These are phyloP conservation scores for Halcyon smyrnensis DNA, from an alignment of 2,797 vertebrate genomes.

Conservation along the genomic window DNA sequence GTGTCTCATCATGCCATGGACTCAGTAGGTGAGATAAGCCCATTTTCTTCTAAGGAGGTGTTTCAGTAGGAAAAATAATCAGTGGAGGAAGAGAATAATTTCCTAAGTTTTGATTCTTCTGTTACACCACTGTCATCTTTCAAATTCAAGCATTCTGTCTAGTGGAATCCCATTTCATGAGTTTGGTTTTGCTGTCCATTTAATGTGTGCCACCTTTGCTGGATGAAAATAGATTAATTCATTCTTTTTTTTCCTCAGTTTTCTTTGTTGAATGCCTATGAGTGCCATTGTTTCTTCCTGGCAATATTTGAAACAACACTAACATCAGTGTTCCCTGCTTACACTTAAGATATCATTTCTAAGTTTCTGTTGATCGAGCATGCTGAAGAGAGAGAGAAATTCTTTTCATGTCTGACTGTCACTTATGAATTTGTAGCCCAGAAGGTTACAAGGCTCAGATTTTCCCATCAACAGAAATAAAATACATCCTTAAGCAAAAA, in stretches of 20 bases:
- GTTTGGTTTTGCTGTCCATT: slow-evolving; percentile 5
- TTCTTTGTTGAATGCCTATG: neutral
- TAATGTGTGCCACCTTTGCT: neutral
- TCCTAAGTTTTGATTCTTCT: slow-evolving; percentile 5
- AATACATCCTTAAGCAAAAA: neutral
- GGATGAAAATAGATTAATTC: neutral
- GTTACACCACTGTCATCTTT: slow-evolving; percentile 3
- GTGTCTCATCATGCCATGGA: neutral
- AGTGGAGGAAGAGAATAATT: slow-evolving; percentile 22
- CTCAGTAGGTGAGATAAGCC: slow-evolving; percentile 33
- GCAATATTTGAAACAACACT: neutral
- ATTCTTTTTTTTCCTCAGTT: neutral
- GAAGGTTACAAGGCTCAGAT: neutral
- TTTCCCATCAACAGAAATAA: neutral
- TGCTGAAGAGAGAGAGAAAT: neutral
- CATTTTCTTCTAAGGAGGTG: neutral
- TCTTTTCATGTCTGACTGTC: neutral
- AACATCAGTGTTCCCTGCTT: neutral
- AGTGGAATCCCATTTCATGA: slow-evolving; percentile 46
- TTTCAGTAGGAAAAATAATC: slow-evolving; percentile 20
- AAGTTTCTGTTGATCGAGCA: neutral
- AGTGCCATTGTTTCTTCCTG: neutral
- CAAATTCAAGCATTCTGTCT: slow-evolving; percentile 63
- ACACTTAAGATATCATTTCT: neutral
- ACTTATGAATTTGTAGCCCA: neutral